Evolutionary conservation across 2,888 invertebrate genomes (phyloP).

Genomic region (Chrysotoxum bicinctum): DNA sequence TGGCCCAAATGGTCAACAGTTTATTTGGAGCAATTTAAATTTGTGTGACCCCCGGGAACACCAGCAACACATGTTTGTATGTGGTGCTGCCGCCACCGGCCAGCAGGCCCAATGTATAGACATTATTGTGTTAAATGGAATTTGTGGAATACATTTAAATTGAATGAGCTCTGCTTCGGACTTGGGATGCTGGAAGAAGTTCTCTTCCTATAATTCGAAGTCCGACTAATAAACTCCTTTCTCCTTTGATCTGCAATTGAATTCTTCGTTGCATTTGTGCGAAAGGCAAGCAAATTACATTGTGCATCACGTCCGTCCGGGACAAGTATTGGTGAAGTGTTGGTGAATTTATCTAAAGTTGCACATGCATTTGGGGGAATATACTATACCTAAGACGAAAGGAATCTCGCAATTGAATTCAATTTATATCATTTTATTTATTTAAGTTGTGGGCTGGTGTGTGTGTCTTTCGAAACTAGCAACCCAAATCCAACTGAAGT

Average conservation of each 20-base stretch:
- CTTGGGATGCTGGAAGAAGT: background rate
- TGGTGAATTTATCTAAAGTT: too few relatives aligned
- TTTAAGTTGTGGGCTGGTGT: constrained; percentile 41
- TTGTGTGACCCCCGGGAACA: constrained; percentile 64
- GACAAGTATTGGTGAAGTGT: background rate
- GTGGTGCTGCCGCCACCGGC: background rate
- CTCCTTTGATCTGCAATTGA: constrained; percentile 53
- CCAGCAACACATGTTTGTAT: constrained; percentile 59
- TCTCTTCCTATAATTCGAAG: background rate
- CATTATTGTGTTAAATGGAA: constrained; percentile 59
- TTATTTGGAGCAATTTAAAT: constrained; percentile 70
- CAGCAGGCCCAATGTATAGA: constrained; percentile 14
- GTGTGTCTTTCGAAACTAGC: constrained; percentile 5
- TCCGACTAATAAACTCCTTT: constrained; percentile 40
- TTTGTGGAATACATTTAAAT: constrained; percentile 42
- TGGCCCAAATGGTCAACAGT: constrained; percentile 72
- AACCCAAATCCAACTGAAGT: background rate
- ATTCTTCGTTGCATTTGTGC: constrained; percentile 42
- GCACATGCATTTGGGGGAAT: constrained; percentile 6
- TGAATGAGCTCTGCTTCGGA: constrained; percentile 19
- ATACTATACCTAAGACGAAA: background rate
- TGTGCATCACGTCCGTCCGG: constrained; percentile 11
- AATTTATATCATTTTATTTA: constrained; percentile 63
- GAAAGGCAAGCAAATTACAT: constrained; percentile 34
- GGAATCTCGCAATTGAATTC: constrained; percentile 48